Base-by-base conservation (phyloP, 2,113 vertebrate genomes). In the Oxygymnocypris stewartii region DNA sequence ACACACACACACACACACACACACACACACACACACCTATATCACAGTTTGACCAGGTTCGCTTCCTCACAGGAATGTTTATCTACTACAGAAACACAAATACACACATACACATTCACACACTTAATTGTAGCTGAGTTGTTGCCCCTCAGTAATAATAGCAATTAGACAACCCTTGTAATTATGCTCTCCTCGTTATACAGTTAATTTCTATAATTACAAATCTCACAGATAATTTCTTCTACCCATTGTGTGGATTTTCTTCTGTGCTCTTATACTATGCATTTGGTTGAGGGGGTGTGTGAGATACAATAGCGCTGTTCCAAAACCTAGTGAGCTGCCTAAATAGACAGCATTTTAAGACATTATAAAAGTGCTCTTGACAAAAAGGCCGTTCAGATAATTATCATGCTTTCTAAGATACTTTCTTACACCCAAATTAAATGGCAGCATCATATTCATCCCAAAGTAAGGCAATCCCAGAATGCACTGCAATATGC, bases 181-280 rank as follows among this genome's bases (percentile, higher is more conserved):
- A 96, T 96, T 96, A 95, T 76, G 94, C 93, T 94, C 93, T 96
- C 95, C 96, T 96, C 89, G 89, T 90, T 93, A 94, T 94, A 91
- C 94, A 95, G 95, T 96, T 96, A 96, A 96, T 97, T 96, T 95
- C 91, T 93, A 92, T 96, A 96, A 97, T 97, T 96, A 96, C 95
- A 95, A 94, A 94, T 93, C 91, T 91, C 91, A 93, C 94, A 94
- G 95, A 95, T 92, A 91, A 93, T 93, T 91, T 93, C 88, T 90
- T 90, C 94, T 90, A 90, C 90, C 87, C 92, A 92, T 93, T 84
- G 91, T 92, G 88, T 91, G 87, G 87, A 86, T 76, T 92, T 78
- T 85, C 75, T 84, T 83, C 49, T 73, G 11, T 57, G 54, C 59
- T 69, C 63, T 59, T 59, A 87, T 28, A 4, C 35, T 77, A 63